These are phyloP conservation scores for Leptinotarsa texana DNA, from an alignment of 1,140 invertebrate species.

Conservation along the genomic window DNA sequence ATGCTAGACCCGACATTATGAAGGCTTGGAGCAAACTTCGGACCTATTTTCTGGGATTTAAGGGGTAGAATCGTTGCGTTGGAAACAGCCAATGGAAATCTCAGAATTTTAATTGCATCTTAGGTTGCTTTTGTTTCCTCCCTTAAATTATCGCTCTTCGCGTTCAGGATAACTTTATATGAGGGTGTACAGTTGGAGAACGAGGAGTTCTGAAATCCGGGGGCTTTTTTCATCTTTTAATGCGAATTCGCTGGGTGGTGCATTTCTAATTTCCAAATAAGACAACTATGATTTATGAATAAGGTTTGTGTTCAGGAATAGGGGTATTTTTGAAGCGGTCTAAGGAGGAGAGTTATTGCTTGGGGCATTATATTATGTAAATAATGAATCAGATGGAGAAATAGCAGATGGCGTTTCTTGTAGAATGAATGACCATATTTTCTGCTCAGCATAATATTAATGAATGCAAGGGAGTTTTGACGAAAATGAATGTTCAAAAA, in stretches of 20 bases:
- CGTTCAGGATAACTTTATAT: constrained; percentile 25
- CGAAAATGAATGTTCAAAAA: too few species aligned
- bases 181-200: constrained; percentile 21
- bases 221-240: constrained; percentile 11
- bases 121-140: constrained; percentile 54
- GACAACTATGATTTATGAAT: constrained; percentile 6
- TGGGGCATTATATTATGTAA: neutral
- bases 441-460: too few species aligned
- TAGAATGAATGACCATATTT: too few species aligned
- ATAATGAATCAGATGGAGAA: neutral
- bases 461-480: too few species aligned
- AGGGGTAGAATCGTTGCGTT: constrained; percentile 33
- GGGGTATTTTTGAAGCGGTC: neutral
- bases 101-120: constrained; percentile 55
- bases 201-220: constrained; percentile 8
- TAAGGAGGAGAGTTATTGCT: neutral
- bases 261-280: neutral
- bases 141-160: constrained; percentile 33
- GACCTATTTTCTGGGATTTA: constrained; percentile 42
- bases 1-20: constrained; percentile 39
- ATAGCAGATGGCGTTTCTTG: neutral
- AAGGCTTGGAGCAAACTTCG: constrained; percentile 35
- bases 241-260: neutral
- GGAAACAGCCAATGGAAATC: constrained; percentile 50
- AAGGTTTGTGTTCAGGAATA: neutral